Evolutionary conservation across 2,888 invertebrate species (phyloP).

Genomic region (Hyles lineata): DNA sequence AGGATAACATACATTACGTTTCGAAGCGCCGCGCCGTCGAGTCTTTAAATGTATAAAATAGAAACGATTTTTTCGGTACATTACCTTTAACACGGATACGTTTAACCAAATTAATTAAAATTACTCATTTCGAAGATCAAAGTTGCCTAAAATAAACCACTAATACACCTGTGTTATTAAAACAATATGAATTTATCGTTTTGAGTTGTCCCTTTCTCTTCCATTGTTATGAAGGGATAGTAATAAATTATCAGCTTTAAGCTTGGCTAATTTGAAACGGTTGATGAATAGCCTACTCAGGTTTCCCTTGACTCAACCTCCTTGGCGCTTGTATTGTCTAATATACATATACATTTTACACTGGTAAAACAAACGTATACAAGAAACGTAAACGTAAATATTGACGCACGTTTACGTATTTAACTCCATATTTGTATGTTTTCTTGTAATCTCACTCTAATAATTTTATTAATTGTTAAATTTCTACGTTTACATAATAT

Average conservation of each 20-base stretch:
- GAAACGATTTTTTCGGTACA: background rate
- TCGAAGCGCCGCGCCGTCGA: background rate
- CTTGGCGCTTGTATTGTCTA: background rate
- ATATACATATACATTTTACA: background rate
- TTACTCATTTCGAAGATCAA: background rate
- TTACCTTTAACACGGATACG: background rate
- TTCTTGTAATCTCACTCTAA: no score
- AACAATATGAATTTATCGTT: background rate
- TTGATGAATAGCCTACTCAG: slow-evolving; percentile 29
- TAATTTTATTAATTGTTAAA: no score
- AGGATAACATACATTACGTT: background rate
- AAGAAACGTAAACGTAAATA: no score
- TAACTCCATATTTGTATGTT: no score
- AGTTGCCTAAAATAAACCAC: background rate
- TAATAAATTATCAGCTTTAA: slow-evolving; percentile 32
- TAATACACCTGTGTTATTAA: background rate
- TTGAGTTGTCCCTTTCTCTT: slow-evolving; percentile 21
- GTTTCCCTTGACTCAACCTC: background rate
- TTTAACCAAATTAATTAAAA: background rate
- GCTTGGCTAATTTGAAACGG: slow-evolving; percentile 35
- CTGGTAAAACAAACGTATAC: no score
- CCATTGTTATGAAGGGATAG: slow-evolving; percentile 25
- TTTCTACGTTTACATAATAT: no score
- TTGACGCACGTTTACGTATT: no score
- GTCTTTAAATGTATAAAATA: background rate